Evolutionary conservation across 2,113 vertebrate species (phyloP), one percentile per base, ranked within the genome.

Genomic region (Reinhardtius hippoglossoides): DNA sequence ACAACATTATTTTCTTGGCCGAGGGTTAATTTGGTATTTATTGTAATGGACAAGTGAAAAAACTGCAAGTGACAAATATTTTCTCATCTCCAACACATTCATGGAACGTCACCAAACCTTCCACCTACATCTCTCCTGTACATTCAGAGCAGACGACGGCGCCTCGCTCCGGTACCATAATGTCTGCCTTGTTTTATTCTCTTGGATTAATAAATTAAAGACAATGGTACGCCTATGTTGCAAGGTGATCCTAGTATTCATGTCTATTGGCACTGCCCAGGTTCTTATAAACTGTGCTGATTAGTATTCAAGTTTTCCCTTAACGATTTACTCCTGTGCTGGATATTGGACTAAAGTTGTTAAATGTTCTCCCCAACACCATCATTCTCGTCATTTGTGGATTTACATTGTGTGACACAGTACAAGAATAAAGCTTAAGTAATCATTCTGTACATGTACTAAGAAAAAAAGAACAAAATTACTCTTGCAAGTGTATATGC

Each of bases 291-390:
- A 78, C 84, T 81, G 71, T 85, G 87, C 71, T 68, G 76, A 89
- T 81, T 87, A 85, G 70, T 85, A 81, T 92, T 93, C 92, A 92
- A 93, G 89, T 92, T 91, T 88, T 91, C 69, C 84, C 74, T 87
- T 77, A 1, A 44, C 35, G 16, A 76, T 21, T 74, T 68, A 84
- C 72, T 60, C 87, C 83, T 86, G 85, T 87, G 87, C 81, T 85
- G 78, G 79, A 83, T 80, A 74, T 62, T 86, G 74, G 42, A 61
- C 69, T 71, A 55, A 69, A 79, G 69, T 71, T 81, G 71, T 20
- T 48, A 62, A 65, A 81, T 63, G n/a, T 48, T 57, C 6, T 46
- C 55, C 61, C 46, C 2, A 7, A 48, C 58, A 57, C 27, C 52
- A 67, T 74, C n/a, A 23, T 71, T 48, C 37, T 80, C 46, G 74